Conservation (phyloP, 2,888 invertebrate genomes). For the Standfussiana lucernea region DNA sequence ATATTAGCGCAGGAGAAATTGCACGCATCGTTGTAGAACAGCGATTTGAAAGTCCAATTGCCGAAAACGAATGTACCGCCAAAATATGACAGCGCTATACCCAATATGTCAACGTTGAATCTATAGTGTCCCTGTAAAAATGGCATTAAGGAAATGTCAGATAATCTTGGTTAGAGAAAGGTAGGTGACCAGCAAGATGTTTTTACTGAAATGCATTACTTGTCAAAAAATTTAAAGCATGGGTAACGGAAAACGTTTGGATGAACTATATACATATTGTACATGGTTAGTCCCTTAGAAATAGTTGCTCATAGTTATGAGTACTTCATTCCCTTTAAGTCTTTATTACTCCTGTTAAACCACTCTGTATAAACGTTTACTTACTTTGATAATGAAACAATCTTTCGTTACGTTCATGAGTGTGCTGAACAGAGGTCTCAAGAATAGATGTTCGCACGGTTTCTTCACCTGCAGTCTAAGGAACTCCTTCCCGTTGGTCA, state of each 20-base stretch:
- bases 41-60: slow-evolving; percentile 65
- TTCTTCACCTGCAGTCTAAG: slow-evolving; percentile 82
- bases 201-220: not conserved
- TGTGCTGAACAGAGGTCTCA: slow-evolving; percentile 76
- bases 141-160: not conserved
- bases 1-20: slow-evolving; percentile 65
- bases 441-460: slow-evolving; percentile 82
- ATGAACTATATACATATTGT: too few relatives aligned
- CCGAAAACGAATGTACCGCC: slow-evolving; percentile 68
- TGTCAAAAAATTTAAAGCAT: not conserved
- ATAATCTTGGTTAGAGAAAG: not conserved
- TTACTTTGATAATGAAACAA: slow-evolving; percentile 71
- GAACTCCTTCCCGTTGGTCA: slow-evolving; percentile 76
- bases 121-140: slow-evolving; percentile 61
- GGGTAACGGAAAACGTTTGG: too few relatives aligned
- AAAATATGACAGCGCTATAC: slow-evolving; percentile 63
- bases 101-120: slow-evolving; percentile 47
- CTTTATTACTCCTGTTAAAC: not conserved
- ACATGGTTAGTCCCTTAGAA: not conserved
- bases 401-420: slow-evolving; percentile 75
- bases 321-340: not conserved
- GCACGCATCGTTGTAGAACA: slow-evolving; percentile 67
- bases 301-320: not conserved
- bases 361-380: slow-evolving; percentile 1
- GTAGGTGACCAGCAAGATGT: not conserved